These are phyloP conservation scores for Mamestra brassicae DNA, from an alignment of 2,888 invertebrate genomes.

Conservation along the genomic window DNA sequence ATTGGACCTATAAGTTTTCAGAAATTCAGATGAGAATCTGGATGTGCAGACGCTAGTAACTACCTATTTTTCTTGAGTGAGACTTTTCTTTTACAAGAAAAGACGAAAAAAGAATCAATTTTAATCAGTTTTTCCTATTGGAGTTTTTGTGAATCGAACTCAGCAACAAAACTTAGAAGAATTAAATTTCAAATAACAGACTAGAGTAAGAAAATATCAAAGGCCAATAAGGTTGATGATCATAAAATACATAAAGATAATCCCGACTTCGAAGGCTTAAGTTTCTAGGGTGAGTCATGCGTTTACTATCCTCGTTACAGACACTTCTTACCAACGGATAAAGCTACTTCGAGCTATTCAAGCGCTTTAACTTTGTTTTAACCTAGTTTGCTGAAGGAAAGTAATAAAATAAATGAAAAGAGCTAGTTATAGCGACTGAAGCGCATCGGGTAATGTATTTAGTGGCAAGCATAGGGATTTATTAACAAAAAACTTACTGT, in stretches of 20 bases:
- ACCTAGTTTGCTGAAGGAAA: slow-evolving; percentile 20
- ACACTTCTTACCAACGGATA: slow-evolving; percentile 32
- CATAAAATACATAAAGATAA: slow-evolving; percentile 15
- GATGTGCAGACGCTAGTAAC: no score
- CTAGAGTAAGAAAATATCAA: background rate
- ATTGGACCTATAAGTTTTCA: background rate
- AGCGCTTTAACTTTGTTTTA: slow-evolving; percentile 42
- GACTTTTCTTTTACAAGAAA: background rate
- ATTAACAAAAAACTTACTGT: background rate
- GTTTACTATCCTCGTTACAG: slow-evolving; percentile 23
- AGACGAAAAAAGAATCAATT: background rate
- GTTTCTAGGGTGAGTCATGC: slow-evolving; percentile 35
- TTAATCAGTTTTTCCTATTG: background rate
- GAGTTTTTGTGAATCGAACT: background rate
- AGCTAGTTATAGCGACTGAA: slow-evolving; percentile 18
- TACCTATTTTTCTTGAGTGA: no score
- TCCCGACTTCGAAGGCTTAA: slow-evolving; percentile 1
- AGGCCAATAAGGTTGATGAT: background rate
- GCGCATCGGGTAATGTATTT: background rate
- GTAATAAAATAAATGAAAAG: slow-evolving; percentile 40
- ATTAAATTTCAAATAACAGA: background rate
- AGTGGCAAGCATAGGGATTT: background rate
- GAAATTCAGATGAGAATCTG: background rate
- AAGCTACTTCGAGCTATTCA: slow-evolving; percentile 43
- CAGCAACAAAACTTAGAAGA: background rate